These are phyloP conservation scores for Pomacea maculata DNA, from an alignment of 1,140 invertebrate species.

Conservation along the genomic window DNA sequence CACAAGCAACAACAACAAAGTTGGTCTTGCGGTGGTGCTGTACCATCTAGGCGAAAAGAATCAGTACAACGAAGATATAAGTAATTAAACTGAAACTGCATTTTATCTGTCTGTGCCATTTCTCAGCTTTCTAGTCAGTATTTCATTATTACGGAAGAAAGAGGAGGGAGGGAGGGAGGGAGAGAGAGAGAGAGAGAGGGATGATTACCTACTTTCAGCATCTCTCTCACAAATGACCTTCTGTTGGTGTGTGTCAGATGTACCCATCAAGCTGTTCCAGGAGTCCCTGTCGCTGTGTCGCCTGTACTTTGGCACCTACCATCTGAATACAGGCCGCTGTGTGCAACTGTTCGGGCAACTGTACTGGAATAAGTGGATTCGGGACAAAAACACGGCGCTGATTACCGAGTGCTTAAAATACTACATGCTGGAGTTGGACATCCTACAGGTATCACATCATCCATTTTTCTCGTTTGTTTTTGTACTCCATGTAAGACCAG, in stretches of 20 bases:
- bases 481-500: no score
- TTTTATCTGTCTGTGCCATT: neutral
- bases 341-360: constrained; percentile 43
- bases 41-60: constrained; percentile 35
- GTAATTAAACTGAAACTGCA: constrained; percentile 18
- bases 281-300: constrained; percentile 34
- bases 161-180: no score
- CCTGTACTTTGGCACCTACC: constrained; percentile 36
- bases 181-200: no score
- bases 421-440: constrained; percentile 28
- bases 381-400: neutral
- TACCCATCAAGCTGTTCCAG: constrained; percentile 35
- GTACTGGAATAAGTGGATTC: constrained; percentile 37
- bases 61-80: constrained; percentile 37
- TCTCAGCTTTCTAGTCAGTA: no score
- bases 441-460: constrained; percentile 12
- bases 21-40: constrained; percentile 33
- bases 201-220: no score
- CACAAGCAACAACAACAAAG: constrained; percentile 25
- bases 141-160: no score
- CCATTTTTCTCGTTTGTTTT: no score
- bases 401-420: constrained; percentile 26
- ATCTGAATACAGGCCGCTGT: constrained; percentile 39
- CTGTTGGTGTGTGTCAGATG: constrained; percentile 24
- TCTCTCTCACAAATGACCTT: no score